phyloP scores from a whole-genome alignment of 2,888 invertebrate species.

The Strigamia maritima region DNA sequence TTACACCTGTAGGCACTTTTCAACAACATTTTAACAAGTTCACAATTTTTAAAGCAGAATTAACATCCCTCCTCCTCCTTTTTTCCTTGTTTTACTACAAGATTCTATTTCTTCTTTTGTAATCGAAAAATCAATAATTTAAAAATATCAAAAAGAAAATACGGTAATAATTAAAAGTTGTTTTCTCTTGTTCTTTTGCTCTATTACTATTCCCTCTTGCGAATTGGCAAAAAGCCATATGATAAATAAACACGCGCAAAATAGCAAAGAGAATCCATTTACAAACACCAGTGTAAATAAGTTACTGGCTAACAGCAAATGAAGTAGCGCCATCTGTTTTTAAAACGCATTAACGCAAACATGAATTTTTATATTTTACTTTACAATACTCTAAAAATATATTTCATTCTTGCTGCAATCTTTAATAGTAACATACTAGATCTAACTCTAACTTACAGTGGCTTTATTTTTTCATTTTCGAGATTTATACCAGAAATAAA shows the following conservation, averaged over 20 bases:
- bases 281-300: background rate
- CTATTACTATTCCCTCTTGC: background rate
- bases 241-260: slow-evolving; percentile 11
- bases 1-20: background rate
- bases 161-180: slow-evolving; percentile 13
- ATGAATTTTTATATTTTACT: background rate
- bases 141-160: background rate
- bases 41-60: background rate
- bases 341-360: background rate
- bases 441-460: too few relatives aligned
- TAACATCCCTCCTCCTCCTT: background rate
- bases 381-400: background rate
- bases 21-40: slow-evolving; percentile 11
- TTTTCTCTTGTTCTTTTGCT: background rate
- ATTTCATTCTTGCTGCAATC: background rate
- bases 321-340: slow-evolving; percentile 10
- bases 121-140: background rate
- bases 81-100: background rate
- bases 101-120: background rate
- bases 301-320: background rate
- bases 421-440: too few relatives aligned
- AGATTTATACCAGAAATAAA: background rate
- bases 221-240: slow-evolving; percentile 10
- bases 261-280: slow-evolving; percentile 8
- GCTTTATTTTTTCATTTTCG: background rate